Base-by-base conservation (phyloP, 1,140 invertebrate species). In the Paramacrobiotus metropolitanus region DNA sequence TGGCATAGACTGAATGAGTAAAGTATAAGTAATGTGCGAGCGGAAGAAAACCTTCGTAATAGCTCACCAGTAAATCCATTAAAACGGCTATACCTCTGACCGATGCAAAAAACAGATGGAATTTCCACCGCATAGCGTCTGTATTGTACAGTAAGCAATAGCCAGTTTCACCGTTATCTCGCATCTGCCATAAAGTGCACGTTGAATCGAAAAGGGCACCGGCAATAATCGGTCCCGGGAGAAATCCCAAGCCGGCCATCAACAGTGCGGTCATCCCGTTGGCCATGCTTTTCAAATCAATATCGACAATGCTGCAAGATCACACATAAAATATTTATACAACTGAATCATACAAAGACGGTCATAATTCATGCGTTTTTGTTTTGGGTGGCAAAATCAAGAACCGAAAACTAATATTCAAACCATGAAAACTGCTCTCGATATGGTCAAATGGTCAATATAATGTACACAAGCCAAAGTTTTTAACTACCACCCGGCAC, bases 101-200 rank as follows among this genome's bases (percentile, higher is more conserved):
- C 24, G 24, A 20, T 20, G 15, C 48, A 28, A 24, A 9, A 24
- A 20, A 15, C 48, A 55, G 24, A 28, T 55, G 48, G 4, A 55
- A 24, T 24, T 55, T 55, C 48, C 48, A 55, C 62, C 88, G 75
- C 67, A 92, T 85, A 55, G 81, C 78, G 66, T 83, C 82, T 29
- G 82, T 80, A 74, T 91, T 85, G 73, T 90, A 92, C 20, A 86
- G 77, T 65, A 82, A 83, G 74, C 87, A 91, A 40, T 83, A 84
- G 61, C 85, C 85, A 65, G 79, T 74, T 65, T 84, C 78, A 29
- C 82, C 84, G 68, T 86, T 88, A 1, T 24, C 28, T 28, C 28
- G 15, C 4, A 24, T 28, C 71, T 88, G 85, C 81, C 87, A 89
- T 65, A 89, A 80, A 1, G 87, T 76, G 74, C 88, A 92, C 1